A percentile compares a stretch with the other conserved stretches of the same genome.
These are phyloP conservation scores for Plecotus auritus DNA, from an alignment of 2,113 vertebrate species.

Conservation along the genomic window DNA sequence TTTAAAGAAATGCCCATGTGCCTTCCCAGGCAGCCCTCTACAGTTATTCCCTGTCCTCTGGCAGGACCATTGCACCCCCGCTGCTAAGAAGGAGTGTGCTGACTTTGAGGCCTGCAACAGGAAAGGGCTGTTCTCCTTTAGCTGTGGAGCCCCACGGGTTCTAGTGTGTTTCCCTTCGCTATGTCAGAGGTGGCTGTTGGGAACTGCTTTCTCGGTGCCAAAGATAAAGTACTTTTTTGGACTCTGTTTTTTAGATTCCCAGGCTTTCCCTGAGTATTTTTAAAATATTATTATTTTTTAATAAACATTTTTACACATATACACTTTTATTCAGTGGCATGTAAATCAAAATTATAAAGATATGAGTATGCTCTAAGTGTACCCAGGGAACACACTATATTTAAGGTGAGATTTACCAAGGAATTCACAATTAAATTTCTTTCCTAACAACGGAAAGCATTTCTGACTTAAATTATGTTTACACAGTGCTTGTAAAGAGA, in stretches of 20 bases:
- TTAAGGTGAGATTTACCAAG: background rate
- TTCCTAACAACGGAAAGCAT: background rate
- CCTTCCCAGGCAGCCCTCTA: too few relatives aligned
- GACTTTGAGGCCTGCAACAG: background rate
- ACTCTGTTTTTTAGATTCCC: background rate
- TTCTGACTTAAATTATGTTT: constrained; percentile 14
- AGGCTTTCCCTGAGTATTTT: background rate
- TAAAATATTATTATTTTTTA: background rate
- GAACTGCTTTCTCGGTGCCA: background rate
- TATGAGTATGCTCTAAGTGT: background rate
- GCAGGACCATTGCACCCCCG: background rate
- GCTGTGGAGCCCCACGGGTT: background rate
- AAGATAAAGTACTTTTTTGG: background rate
- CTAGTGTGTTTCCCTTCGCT: background rate
- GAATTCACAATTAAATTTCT: constrained; percentile 12
- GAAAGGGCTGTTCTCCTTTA: background rate
- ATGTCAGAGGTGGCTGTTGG: background rate
- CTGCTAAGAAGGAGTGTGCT: background rate
- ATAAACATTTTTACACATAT: background rate
- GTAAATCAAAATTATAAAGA: constrained; percentile 21
- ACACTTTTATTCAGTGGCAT: background rate
- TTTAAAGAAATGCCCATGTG: too few relatives aligned
- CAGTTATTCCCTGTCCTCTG: background rate
- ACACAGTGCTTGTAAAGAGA: background rate
- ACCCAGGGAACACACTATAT: background rate